These are phyloP conservation scores for Megalonaias nervosa DNA, from an alignment of 1,140 invertebrate species.

Conservation along the genomic window DNA sequence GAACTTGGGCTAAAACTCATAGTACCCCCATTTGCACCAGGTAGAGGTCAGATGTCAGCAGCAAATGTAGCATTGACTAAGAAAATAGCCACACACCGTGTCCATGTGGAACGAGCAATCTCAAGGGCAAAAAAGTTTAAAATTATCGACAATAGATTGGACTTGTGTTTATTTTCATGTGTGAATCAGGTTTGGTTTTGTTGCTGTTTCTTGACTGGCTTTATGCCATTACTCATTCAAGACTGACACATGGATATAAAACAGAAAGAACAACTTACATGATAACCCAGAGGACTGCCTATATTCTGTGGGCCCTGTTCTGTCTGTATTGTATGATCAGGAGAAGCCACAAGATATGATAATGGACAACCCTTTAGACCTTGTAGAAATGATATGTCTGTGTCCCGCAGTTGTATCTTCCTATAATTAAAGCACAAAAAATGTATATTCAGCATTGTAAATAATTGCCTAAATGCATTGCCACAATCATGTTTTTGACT, in stretches of 20 bases:
- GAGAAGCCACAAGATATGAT: too few species aligned
- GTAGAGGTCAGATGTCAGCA: conserved; percentile 22
- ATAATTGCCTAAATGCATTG: too few species aligned
- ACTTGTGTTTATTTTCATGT: conserved; percentile 9
- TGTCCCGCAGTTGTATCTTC: too few species aligned
- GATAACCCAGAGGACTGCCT: neutral
- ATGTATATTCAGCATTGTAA: too few species aligned
- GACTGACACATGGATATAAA: neutral
- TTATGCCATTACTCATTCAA: conserved; percentile 19
- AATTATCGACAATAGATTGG: conserved; percentile 9
- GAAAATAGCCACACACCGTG: conserved; percentile 18
- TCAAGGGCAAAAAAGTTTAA: conserved; percentile 7
- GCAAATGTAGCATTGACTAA: conserved; percentile 9
- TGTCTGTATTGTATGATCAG: too few species aligned
- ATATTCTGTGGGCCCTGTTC: neutral
- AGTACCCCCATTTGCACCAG: conserved; percentile 25
- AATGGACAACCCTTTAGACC: too few species aligned
- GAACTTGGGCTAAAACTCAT: conserved; percentile 13
- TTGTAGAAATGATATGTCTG: too few species aligned
- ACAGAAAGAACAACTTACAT: neutral
- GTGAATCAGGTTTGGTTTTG: conserved; percentile 32
- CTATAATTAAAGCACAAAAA: too few species aligned
- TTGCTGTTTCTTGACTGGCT: conserved; percentile 26
- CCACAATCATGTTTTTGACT: too few species aligned
- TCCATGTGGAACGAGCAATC: conserved; percentile 26